Percentiles rank a stretch among this genome's conserved stretches.
Evolutionary conservation across 2,113 vertebrate species (phyloP).

Genomic region (Seriola dumerili): DNA sequence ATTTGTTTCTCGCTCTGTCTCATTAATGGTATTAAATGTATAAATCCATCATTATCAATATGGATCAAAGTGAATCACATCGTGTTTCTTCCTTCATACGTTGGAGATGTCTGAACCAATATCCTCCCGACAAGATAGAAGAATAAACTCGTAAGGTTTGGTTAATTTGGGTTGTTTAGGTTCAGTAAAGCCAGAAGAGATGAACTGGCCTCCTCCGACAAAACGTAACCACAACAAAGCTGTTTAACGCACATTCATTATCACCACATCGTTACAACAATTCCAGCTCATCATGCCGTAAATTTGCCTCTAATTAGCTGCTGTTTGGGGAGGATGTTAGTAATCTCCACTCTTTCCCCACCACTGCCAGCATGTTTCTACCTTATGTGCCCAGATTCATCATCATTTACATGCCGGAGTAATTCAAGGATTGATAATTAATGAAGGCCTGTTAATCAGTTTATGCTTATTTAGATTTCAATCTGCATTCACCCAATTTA

Average conservation of each 20-base stretch:
- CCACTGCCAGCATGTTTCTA: not conserved
- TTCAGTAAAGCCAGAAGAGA: not conserved
- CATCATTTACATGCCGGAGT: constrained; percentile 10
- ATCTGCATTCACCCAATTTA: constrained; percentile 25
- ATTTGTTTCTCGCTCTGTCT: not conserved
- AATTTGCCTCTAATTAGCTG: constrained; percentile 9
- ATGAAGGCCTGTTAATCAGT: constrained; percentile 22
- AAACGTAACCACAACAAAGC: not conserved
- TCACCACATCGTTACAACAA: not conserved
- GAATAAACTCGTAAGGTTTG: not conserved
- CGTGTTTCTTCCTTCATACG: no score
- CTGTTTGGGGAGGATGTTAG: not conserved
- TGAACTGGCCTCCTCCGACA: not conserved
- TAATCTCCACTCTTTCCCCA: not conserved
- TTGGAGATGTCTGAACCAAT: not conserved
- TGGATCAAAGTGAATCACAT: not conserved
- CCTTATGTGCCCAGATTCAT: not conserved
- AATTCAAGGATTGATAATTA: constrained; percentile 10
- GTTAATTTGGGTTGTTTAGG: not conserved
- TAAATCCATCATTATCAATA: not conserved
- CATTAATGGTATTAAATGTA: not conserved
- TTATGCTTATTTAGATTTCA: constrained; percentile 34
- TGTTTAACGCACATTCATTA: not conserved
- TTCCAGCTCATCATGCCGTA: not conserved
- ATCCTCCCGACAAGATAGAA: not conserved